phyloP scores from a whole-genome alignment of 2,113 vertebrate species.

The Colinus virginianus region DNA sequence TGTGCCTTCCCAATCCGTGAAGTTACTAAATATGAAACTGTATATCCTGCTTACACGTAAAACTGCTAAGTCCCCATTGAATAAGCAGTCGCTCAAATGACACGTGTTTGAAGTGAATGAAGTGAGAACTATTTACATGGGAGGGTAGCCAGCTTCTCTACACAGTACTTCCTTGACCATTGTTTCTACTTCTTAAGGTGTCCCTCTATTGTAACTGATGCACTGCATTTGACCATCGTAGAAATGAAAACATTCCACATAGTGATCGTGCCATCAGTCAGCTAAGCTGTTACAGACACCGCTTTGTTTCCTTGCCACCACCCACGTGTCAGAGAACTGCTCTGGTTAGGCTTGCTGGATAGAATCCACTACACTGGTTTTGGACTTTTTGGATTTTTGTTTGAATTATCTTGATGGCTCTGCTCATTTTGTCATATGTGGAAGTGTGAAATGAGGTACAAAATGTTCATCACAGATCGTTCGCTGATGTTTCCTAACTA shows the following conservation, averaged over 20 bases:
- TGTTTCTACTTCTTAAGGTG: background rate
- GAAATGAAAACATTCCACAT: background rate
- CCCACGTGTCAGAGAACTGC: background rate
- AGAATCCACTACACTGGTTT: background rate
- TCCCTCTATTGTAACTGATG: fast-evolving
- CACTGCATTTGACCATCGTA: background rate
- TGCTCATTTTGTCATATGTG: background rate
- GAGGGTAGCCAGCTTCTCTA: background rate
- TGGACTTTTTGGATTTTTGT: background rate
- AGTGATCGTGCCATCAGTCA: background rate
- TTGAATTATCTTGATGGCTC: background rate
- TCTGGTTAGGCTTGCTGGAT: background rate
- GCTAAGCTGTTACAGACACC: background rate
- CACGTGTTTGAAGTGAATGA: background rate
- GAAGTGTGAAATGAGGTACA: background rate
- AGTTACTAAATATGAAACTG: background rate
- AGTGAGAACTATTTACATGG: background rate
- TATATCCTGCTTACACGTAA: background rate
- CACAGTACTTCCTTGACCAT: background rate
- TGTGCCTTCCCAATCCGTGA: background rate
- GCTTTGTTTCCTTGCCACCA: background rate
- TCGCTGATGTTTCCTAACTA: background rate
- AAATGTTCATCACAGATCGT: background rate
- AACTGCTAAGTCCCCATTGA: fast-evolving
- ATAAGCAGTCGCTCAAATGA: background rate